A percentile compares a stretch with the other conserved stretches of the same genome.
phyloP scores from a whole-genome alignment of 2,113 vertebrate genomes.

The Rissa tridactyla region DNA sequence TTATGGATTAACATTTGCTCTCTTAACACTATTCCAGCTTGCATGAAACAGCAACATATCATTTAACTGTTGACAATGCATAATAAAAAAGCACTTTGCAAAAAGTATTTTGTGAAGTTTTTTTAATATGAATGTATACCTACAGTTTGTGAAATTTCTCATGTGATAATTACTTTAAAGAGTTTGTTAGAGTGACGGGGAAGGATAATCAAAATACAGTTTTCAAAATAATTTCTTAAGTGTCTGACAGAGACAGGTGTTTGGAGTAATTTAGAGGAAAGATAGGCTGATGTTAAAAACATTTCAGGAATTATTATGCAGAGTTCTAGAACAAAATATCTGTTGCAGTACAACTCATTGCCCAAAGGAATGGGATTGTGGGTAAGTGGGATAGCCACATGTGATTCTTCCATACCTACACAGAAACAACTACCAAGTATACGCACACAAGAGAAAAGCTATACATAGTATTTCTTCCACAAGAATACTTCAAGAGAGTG shows the following conservation, averaged over 20 bases:
- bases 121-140: background rate
- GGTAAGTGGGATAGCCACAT: background rate
- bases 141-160: background rate
- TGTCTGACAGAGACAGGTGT: background rate
- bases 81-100: constrained; percentile 66
- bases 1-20: constrained; percentile 40
- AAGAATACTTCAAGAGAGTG: background rate
- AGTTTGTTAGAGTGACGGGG: background rate
- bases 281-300: background rate
- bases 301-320: background rate
- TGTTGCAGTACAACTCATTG: background rate
- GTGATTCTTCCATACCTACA: background rate
- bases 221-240: background rate
- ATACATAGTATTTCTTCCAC: background rate
- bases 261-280: background rate
- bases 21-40: constrained; percentile 26
- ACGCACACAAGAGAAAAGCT: background rate
- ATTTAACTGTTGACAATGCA: constrained; percentile 40
- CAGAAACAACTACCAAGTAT: background rate
- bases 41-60: constrained; percentile 26
- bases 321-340: background rate
- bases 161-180: background rate
- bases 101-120: constrained; percentile 20
- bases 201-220: background rate
- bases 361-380: background rate